Evolutionary conservation across 2,113 vertebrate genomes (phyloP).

Genomic region (Delphinus delphis): DNA sequence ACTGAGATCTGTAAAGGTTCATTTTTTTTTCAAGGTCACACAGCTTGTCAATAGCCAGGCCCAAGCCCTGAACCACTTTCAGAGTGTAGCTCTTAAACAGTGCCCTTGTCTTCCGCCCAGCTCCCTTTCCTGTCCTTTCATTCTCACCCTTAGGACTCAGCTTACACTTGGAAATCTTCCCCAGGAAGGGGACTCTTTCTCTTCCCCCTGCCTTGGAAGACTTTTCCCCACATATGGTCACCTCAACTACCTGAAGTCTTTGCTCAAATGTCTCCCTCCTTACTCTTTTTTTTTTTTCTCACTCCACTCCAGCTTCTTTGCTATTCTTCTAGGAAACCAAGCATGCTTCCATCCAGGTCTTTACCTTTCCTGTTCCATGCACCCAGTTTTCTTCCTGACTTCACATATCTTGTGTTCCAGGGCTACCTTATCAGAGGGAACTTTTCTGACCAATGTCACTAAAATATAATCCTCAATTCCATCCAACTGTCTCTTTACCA

Average conservation of each 20-base stretch:
- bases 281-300: background rate
- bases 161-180: background rate
- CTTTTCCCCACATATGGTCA: too few species aligned
- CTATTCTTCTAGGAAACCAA: background rate
- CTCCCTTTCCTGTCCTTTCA: background rate
- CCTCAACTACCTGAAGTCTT: background rate
- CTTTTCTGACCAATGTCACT: background rate
- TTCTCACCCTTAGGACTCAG: background rate
- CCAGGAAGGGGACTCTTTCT: background rate
- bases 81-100: background rate
- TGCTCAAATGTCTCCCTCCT: background rate
- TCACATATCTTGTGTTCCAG: background rate
- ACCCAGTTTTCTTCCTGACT: background rate
- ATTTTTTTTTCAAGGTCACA: background rate
- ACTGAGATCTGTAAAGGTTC: background rate
- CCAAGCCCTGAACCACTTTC: rapidly evolving
- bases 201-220: background rate
- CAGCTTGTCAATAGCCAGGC: background rate
- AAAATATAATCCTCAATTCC: background rate
- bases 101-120: rapidly evolving
- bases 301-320: background rate
- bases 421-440: background rate
- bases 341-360: rapidly evolving
- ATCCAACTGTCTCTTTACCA: background rate
- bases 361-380: background rate